Evolutionary conservation across 2,797 vertebrate species (phyloP), one percentile per base, ranked within the genome.

Genomic region (Bufotes viridis): DNA sequence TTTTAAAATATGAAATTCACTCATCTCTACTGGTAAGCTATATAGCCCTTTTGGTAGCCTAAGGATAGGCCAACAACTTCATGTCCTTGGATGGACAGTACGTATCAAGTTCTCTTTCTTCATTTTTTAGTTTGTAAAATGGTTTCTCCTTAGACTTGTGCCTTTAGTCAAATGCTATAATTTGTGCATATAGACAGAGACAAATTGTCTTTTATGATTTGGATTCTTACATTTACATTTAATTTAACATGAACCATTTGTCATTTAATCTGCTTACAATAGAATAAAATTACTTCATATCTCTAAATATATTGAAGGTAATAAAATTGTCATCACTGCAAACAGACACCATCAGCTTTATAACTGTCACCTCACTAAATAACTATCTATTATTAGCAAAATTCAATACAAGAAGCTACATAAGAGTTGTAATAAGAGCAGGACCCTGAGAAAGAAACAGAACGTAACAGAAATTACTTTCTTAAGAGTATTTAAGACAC

Each of bases 271-370:
- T 74, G 49, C 70, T 72, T 72, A 72, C 69, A 72, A 72, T 42
- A 72, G 69, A 72, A 72, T 7, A 72, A 72, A 72, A 72, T 72
- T 29, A 72, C 69, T 72, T 72, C 42, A 74, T 49, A 74, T 74
- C 70, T 49, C 26, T 74, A 20, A 15, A 34, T 74, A 9, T 74
- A 49, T 20, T 74, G 70, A 74, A 74, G 65, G 70, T 74, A 74
- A 49, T 74, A 74, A 49, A 74, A 74, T 74, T 74, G 34, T 74
- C 70, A 74, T 74, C 70, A 20, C 70, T 74, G 70, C 18, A 74
- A 74, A 49, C 17, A 34, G 34, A 74, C 70, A 74, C 70, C 70
- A 74, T 34, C 70, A 74, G 70, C 34, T 74, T 74, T 7, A 49
- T 74, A 74, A 17, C 70, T 49, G 70, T 49, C 17, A 49, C 34